Conservation (phyloP, 2,113 vertebrate species). For the Siphamia tubifer region DNA sequence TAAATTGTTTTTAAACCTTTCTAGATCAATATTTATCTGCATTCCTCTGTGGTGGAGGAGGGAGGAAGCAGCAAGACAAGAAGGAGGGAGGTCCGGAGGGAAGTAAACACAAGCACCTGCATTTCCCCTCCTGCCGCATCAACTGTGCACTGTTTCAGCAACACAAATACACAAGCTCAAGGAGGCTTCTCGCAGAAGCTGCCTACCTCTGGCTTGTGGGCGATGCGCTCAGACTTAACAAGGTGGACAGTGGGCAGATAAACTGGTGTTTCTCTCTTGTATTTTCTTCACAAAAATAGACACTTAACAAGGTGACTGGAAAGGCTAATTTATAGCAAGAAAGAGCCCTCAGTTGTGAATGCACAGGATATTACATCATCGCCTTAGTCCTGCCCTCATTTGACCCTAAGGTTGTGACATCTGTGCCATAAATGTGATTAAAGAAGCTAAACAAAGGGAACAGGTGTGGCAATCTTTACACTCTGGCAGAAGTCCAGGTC, state of each 20-base stretch:
- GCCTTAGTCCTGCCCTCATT: background rate
- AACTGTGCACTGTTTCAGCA: constrained; percentile 36
- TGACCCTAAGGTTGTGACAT: background rate
- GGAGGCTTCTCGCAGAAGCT: constrained; percentile 18
- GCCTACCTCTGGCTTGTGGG: constrained; percentile 15
- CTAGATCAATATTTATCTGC: constrained; percentile 67
- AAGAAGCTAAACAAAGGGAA: background rate
- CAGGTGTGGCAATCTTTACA: background rate
- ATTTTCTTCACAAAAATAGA: background rate
- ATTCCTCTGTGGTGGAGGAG: constrained; percentile 34
- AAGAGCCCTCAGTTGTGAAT: background rate
- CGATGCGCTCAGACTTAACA: constrained; percentile 39
- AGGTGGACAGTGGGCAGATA: background rate
- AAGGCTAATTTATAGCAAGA: constrained; percentile 23
- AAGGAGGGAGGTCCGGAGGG: constrained; percentile 46
- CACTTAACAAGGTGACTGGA: constrained; percentile 23
- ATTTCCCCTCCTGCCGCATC: constrained; percentile 49
- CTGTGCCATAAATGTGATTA: background rate
- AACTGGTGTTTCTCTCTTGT: background rate
- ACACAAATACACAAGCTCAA: constrained; percentile 23
- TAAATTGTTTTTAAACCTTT: constrained; percentile 33
- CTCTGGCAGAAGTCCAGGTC: constrained; percentile 5
- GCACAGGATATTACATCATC: background rate
- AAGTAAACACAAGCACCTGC: constrained; percentile 69
- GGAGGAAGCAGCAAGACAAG: constrained; percentile 15